Evolutionary conservation across 2,888 invertebrate species (phyloP), one percentile per base, ranked within the genome.

Genomic region (Phlogophora meticulosa): DNA sequence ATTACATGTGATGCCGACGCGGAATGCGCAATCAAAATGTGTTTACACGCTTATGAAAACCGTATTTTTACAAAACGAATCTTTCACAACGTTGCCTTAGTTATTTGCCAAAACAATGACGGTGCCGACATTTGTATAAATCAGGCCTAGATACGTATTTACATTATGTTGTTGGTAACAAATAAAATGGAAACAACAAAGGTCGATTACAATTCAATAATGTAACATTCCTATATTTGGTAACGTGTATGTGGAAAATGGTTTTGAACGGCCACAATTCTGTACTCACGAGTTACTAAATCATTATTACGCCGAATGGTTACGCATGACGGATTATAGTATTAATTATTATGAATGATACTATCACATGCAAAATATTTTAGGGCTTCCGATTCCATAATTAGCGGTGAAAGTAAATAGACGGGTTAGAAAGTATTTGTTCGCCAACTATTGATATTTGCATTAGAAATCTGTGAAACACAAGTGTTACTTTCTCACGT

Each of bases 341-440:
- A 56, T 46, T 59, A 59, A 75, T 62, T 63, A 71, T 53, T 66
- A 60, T 58, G 71, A 77, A 56, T 64, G 49, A 56, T 67, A 34
- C 20, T 7, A 65, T 52, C 75, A 69, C 43, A 58, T 60, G 72
- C 68, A 51, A 81, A 83, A 84, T 76, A 78, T 85, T 87, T 87
- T 85, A 87, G 87, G 87, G 87, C 75, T 83, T 80, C 81, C 66
- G 71, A 82, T 77, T 76, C 83, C 48, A 82, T 87, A 81, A 85
- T 86, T 85, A 85, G 85, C 71, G 85, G 93, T 88, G 94, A 94
- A 95, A 94, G 94, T 88, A 69, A 88, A 81, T 81, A 70, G 82
- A 90, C 92, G 83, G 83, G 91, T 92, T 94, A 92, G 95, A 94
- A 94, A 94, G 93, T 92, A 92, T 87, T 92, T 91, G 89, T 91